A percentile compares a stretch with the other conserved stretches of the same genome.
Evolutionary conservation across 2,113 vertebrate genomes (phyloP).

Genomic region (Anser cygnoides): DNA sequence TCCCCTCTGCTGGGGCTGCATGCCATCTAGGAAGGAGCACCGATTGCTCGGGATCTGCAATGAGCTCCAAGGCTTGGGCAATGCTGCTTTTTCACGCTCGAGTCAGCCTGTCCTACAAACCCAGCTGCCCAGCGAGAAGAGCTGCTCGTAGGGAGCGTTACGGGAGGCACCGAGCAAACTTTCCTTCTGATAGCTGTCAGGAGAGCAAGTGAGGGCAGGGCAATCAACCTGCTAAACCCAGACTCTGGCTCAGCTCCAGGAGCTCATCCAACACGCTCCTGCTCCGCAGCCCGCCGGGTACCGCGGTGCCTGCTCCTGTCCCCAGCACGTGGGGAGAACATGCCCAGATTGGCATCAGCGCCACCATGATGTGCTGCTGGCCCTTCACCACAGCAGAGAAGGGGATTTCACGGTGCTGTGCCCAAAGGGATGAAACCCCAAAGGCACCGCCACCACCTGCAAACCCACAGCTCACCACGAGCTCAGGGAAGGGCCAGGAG

Average conservation of each 20-base stretch:
- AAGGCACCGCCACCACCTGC: too few relatives aligned
- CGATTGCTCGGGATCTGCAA: not conserved
- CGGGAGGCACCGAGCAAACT: accelerated
- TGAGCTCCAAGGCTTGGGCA: not conserved
- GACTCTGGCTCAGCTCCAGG: not conserved
- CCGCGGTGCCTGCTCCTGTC: not conserved
- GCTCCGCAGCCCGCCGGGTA: accelerated
- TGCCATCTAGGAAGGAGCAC: accelerated
- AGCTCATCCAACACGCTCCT: not conserved
- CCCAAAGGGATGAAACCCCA: too few relatives aligned
- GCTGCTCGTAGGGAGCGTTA: accelerated
- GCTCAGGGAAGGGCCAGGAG: too few relatives aligned
- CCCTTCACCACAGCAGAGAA: too few relatives aligned
- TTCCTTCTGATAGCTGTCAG: not conserved
- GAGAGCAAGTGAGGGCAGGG: not conserved
- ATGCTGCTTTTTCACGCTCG: not conserved
- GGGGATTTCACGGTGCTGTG: too few relatives aligned
- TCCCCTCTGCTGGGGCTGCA: not conserved
- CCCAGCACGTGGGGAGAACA: accelerated
- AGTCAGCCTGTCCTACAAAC: not conserved
- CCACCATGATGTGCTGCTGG: not conserved
- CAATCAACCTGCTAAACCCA: not conserved
- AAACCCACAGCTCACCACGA: too few relatives aligned
- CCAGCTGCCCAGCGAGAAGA: not conserved
- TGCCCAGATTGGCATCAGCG: not conserved